phyloP scores from a whole-genome alignment of 2,113 vertebrate genomes.

The Chelonoidis abingdonii region DNA sequence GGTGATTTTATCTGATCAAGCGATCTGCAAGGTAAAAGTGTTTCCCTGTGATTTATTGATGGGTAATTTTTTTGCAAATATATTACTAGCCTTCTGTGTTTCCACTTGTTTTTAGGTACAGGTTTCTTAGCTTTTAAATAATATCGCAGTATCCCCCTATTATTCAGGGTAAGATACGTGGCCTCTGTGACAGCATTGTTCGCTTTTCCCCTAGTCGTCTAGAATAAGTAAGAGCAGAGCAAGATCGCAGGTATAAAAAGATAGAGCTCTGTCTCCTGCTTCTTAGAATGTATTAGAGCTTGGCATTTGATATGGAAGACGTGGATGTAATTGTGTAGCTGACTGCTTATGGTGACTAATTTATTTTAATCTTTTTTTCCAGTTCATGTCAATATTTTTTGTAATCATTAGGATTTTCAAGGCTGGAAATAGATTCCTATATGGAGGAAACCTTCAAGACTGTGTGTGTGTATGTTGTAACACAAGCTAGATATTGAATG shows the following conservation, averaged over 20 bases:
- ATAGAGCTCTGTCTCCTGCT: not conserved
- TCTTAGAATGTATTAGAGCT: accelerated
- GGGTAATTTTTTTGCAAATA: accelerated
- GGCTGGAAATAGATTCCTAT: not conserved
- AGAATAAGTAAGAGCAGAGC: not conserved
- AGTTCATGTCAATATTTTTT: accelerated
- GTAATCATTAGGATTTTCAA: not conserved
- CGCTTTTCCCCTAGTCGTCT: conserved; percentile 6
- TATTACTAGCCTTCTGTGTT: not conserved
- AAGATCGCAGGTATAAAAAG: accelerated
- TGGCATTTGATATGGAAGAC: not conserved
- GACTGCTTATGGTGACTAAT: not conserved
- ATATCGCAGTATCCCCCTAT: not conserved
- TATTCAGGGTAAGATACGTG: conserved; percentile 14
- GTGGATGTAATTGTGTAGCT: not conserved
- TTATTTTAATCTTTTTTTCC: not conserved
- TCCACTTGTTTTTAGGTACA: not conserved
- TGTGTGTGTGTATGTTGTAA: not conserved
- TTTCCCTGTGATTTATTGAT: not conserved
- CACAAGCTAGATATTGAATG: not conserved
- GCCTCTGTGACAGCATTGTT: not conserved
- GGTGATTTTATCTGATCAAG: not conserved
- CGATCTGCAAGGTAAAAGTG: not conserved
- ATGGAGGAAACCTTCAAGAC: not conserved
- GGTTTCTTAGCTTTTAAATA: conserved; percentile 49